Evolutionary conservation across 2,113 vertebrate genomes (phyloP), one percentile per base, ranked within the genome.

Genomic region (Clarias macrocephalus): DNA sequence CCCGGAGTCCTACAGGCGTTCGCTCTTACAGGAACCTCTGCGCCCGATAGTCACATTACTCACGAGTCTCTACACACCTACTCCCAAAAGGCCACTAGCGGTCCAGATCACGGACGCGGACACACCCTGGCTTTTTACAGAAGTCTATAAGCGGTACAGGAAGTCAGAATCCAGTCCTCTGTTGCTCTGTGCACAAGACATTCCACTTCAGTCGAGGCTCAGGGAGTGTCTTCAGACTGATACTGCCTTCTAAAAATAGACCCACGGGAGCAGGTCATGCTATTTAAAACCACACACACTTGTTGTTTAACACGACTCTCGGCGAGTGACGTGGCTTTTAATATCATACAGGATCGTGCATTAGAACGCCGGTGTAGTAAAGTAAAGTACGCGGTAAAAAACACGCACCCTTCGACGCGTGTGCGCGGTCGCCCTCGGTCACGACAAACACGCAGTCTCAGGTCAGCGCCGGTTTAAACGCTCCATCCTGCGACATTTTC

Each of bases 81-180:
- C 88, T 92, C 89, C 12, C 85, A 75, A 91, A 91, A 92, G 89
- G 8, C n/a, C 86, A 88, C 87, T 80, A 68, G 91, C 91, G 91
- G 86, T 7, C 89, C 80, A 92, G 91, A 89, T 91, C 88, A 88
- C 73, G 83, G 75, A 21, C 86, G 88, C 85, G 75, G 92, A 91
- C 93, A 93, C 93, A 85, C 91, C 92, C 93, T 92, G 42, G 72
- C 90, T 93, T 92, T 92, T 92, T 91, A 92, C 89, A 94, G 93
- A 28, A n/a, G 19, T 54, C 65, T 66, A 56, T 25, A 82, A 82
- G 76, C 84, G 42, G 7, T 54, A 62, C 66, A 57, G 48, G 48
- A 66, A 80, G 75, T 79, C 63, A 70, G n/a, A 54, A 19, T 56
- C 37, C 60, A 62, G 60, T 57, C 28, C 3, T 70, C 30, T 18